Evolutionary conservation across 2,888 invertebrate species (phyloP).

Genomic region (Acholoe squamosa): DNA sequence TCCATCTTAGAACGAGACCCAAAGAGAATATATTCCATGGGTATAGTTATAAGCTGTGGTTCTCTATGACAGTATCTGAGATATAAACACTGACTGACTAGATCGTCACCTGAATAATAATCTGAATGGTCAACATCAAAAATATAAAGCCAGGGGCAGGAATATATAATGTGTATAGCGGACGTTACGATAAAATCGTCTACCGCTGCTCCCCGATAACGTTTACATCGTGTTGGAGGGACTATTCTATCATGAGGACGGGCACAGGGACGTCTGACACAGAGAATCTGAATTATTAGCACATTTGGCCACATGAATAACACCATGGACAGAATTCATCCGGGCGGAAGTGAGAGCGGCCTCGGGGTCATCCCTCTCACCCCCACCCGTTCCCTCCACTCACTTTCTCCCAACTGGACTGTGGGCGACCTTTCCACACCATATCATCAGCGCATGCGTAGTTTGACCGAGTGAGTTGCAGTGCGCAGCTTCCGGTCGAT

Average conservation of each 20-base stretch:
- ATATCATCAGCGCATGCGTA: conserved; percentile 22
- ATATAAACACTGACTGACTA: too few relatives aligned
- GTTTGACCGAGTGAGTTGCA: not conserved
- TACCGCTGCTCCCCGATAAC: too few relatives aligned
- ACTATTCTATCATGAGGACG: too few relatives aligned
- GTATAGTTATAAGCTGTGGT: too few relatives aligned
- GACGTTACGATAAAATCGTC: too few relatives aligned
- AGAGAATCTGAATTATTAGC: conserved; percentile 12
- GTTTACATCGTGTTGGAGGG: too few relatives aligned
- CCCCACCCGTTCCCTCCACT: not conserved
- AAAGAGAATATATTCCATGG: not conserved
- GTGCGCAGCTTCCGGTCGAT: not conserved
- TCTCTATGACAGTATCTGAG: too few relatives aligned
- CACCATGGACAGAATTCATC: not conserved
- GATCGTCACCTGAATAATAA: too few relatives aligned
- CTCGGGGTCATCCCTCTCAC: not conserved
- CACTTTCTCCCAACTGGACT: not conserved
- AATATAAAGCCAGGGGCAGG: too few relatives aligned
- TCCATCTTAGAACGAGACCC: not conserved
- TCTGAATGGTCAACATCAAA: too few relatives aligned
- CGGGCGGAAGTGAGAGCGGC: conserved; percentile 19
- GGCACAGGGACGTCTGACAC: not conserved
- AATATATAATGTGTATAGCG: too few relatives aligned
- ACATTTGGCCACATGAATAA: conserved; percentile 10
- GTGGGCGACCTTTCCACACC: not conserved